Evolutionary conservation across 2,888 invertebrate genomes (phyloP), one percentile per base, ranked within the genome.

Genomic region (Osedax fenrisi): DNA sequence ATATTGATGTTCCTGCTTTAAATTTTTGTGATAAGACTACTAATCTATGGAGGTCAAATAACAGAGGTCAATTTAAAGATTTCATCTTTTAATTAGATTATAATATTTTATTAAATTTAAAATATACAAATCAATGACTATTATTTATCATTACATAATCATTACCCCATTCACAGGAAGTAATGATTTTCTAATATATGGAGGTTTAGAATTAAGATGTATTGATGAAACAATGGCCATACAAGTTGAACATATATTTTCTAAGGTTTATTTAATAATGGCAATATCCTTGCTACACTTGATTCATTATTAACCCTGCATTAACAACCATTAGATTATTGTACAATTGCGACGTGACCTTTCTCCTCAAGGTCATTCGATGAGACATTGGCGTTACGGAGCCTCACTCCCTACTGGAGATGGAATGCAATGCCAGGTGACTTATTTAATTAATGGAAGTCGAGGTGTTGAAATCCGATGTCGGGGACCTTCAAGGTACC

Each of bases 381-480:
- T 77, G 41, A 41, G 41, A 41, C 41, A 41, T 41, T 41, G 41
- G 41, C 5, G 41, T 5, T 41, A 41, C 41, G 41, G 41, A 5
- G 41, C 17, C 5, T 41, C 41, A 10, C 41, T 41, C 17, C 41
- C 41, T 17, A 41, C 41, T 41, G 41, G 41, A 41, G 41, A 41
- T 41, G 41, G 41, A 41, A 41, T 41, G 41, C 41, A 41, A 41
- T 41, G 41, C 17, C 41, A 41, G 17, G 41, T 41, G 17, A 41
- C 41, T 41, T 41, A 41, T 41, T 17, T 41, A 10, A 17, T 41
- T 17, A 17, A 17, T 41, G 17, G 41, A 5, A 41, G 10, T 41
- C 5, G 41, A 41, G 41, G 41, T 77, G 86, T 90, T 61, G 89
- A 90, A 83, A 85, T 90, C 64, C 88, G 88, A 85, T 88, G 89